These are phyloP conservation scores for Colletes latitarsis DNA, from an alignment of 1,140 invertebrate genomes.

Conservation along the genomic window DNA sequence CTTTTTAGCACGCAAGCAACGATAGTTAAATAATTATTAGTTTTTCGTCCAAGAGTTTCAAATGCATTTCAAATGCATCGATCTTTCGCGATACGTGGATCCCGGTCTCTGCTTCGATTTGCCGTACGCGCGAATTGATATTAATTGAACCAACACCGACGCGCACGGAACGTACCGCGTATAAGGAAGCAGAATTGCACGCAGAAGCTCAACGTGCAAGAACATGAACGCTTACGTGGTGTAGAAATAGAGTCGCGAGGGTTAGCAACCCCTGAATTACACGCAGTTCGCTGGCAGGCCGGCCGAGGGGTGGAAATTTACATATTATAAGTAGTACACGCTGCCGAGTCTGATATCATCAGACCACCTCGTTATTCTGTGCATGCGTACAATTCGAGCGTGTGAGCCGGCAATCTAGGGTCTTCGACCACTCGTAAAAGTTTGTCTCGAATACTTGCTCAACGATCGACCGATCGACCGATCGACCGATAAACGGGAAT, in stretches of 20 bases:
- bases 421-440: slow-evolving; percentile 53
- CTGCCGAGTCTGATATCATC: slow-evolving; percentile 77
- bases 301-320: slow-evolving; percentile 73
- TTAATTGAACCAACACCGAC: slow-evolving; percentile 66
- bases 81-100: too few species aligned
- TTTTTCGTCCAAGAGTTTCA: too few species aligned
- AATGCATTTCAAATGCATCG: too few species aligned
- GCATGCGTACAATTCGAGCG: slow-evolving; percentile 75
- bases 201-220: slow-evolving; percentile 7
- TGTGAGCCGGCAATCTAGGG: slow-evolving; percentile 66
- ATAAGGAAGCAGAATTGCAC: slow-evolving; percentile 15
- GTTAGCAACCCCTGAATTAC: slow-evolving; percentile 75
- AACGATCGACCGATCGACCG: slow-evolving; percentile 13
- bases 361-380: slow-evolving; percentile 77
- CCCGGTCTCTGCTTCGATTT: background rate
- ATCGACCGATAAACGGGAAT: too few species aligned
- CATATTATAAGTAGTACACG: slow-evolving; percentile 81
- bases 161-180: background rate
- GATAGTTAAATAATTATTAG: too few species aligned
- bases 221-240: slow-evolving; percentile 50
- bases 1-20: too few species aligned
- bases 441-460: slow-evolving; percentile 47
- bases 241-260: slow-evolving; percentile 68
- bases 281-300: slow-evolving; percentile 58
- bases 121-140: slow-evolving; percentile 53